phyloP scores from a whole-genome alignment of 2,797 vertebrate genomes.

The Phalanger gymnotis region DNA sequence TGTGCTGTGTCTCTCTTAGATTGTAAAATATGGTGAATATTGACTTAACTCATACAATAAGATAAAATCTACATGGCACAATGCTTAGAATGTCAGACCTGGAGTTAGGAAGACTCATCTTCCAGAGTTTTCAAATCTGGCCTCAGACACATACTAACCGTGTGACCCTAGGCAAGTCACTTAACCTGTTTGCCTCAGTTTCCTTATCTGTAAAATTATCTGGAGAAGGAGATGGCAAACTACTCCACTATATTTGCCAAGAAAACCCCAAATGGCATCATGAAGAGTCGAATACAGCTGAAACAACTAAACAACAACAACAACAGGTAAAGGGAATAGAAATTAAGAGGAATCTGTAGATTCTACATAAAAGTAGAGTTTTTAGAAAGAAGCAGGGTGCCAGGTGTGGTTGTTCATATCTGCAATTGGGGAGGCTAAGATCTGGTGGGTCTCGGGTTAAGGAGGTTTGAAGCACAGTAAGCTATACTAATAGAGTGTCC shows the following conservation, averaged over 20 bases:
- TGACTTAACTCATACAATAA: not conserved
- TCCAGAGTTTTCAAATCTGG: not conserved
- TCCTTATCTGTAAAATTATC: not conserved
- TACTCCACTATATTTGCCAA: not conserved
- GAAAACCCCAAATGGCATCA: not conserved
- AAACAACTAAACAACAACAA: not conserved
- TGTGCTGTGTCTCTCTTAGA: not conserved
- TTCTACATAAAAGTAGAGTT: not conserved
- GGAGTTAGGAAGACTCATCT: not conserved
- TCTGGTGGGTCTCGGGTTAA: not conserved
- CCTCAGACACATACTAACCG: not conserved
- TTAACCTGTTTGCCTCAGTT: constrained; percentile 25
- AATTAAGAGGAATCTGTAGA: not conserved
- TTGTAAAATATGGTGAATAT: not conserved
- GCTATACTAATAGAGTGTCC: not conserved
- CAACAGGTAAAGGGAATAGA: too few relatives aligned
- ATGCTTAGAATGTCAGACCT: not conserved
- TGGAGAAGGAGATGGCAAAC: not conserved
- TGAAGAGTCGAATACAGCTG: not conserved
- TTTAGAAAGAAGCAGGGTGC: not conserved
- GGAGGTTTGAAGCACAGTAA: not conserved
- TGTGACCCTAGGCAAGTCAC: constrained; percentile 8
- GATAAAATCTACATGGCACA: not conserved
- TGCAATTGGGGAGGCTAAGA: not conserved
- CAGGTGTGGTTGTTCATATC: too few relatives aligned